Conservation (phyloP, 2,113 vertebrate species). For the Turnix velox region DNA sequence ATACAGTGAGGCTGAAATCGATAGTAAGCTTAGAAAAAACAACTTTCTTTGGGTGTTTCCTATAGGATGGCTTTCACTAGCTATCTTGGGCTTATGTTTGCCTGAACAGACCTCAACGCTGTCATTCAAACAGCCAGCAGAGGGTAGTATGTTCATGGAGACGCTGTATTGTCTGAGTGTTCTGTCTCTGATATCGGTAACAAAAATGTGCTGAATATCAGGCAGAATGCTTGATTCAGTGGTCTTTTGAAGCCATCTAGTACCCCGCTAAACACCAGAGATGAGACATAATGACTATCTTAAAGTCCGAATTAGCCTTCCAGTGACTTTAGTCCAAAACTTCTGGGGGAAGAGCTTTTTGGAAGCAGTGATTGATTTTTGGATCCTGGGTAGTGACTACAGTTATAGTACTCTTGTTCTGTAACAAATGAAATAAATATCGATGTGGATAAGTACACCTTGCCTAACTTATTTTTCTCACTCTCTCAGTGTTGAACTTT, state of each 20-base stretch:
- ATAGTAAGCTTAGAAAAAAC: neutral
- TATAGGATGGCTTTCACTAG: neutral
- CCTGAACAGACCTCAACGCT: neutral
- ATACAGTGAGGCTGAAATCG: neutral
- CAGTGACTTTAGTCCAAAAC: neutral
- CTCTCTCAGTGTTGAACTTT: neutral
- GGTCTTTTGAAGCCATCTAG: neutral
- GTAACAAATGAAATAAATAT: neutral
- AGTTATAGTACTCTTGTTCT: neutral
- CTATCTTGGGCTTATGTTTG: neutral
- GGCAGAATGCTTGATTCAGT: neutral
- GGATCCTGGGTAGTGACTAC: neutral
- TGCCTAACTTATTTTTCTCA: neutral
- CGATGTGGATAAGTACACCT: neutral
- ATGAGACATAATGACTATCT: neutral
- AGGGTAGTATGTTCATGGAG: neutral
- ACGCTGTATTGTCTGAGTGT: fast-evolving
- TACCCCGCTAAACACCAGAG: neutral
- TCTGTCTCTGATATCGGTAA: neutral
- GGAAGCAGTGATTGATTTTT: neutral
- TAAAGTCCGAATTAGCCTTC: neutral
- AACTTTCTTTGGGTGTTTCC: neutral
- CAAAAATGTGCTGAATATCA: neutral
- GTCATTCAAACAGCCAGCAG: neutral
- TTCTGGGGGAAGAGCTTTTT: neutral